Conservation (phyloP, 2,113 vertebrate species). For the Paramisgurnus dabryanus region DNA sequence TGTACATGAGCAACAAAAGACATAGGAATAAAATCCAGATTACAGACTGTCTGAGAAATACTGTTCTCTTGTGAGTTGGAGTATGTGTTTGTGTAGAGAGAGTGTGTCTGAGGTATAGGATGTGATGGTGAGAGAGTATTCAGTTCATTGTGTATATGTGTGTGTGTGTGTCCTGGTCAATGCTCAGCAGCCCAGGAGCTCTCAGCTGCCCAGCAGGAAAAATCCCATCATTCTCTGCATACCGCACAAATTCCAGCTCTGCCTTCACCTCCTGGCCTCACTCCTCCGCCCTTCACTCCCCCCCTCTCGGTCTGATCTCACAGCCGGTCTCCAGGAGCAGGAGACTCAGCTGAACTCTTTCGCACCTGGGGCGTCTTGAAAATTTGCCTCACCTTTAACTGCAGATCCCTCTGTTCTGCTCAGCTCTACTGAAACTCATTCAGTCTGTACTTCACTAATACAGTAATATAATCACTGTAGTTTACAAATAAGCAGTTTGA, state of each 20-base stretch:
- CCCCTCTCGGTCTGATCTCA: constrained; percentile 21
- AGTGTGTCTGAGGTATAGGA: neutral
- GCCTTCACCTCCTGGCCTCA: constrained; percentile 55
- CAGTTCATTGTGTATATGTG: constrained; percentile 22
- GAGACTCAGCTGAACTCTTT: constrained; percentile 6
- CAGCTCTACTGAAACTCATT: neutral
- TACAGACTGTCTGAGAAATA: neutral
- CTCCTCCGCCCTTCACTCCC: constrained; percentile 30
- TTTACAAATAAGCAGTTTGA: neutral
- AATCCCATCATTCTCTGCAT: constrained; percentile 73
- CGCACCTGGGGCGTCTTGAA: constrained; percentile 36
- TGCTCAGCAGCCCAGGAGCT: constrained; percentile 59
- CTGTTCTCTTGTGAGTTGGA: neutral
- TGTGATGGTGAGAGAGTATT: neutral
- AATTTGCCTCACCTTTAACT: constrained; percentile 37
- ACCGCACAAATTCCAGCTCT: constrained; percentile 63
- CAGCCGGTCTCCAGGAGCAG: neutral
- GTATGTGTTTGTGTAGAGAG: neutral
- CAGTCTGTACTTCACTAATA: neutral
- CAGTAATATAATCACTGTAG: neutral
- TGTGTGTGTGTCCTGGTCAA: constrained; percentile 55
- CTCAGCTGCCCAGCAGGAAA: constrained; percentile 65
- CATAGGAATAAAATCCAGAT: constrained; percentile 1
- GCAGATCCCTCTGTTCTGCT: constrained; percentile 41
- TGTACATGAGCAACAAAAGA: neutral